Percentiles rank a stretch among this genome's conserved stretches.
These are phyloP conservation scores for Cephus runcator DNA, from an alignment of 2,888 invertebrate species.

Conservation along the genomic window DNA sequence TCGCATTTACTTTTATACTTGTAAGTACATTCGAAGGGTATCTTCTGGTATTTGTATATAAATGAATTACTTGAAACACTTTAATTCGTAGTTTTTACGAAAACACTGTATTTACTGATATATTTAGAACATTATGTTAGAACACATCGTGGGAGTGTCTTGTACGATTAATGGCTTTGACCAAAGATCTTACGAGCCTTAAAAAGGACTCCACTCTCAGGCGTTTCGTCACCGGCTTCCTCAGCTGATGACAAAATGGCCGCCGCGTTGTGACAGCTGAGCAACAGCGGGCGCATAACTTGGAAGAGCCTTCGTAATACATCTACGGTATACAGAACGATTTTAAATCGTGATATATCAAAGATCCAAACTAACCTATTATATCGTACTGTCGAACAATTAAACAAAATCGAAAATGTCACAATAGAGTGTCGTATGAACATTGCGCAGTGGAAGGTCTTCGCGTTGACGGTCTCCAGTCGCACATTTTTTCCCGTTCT, in stretches of 20 bases:
- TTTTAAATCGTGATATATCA: not conserved
- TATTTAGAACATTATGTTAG: not conserved
- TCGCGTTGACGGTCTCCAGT: slow-evolving; percentile 31
- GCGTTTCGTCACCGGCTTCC: slow-evolving; percentile 5
- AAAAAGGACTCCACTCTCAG: not conserved
- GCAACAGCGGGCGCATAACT: slow-evolving; percentile 12
- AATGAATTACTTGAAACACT: not conserved
- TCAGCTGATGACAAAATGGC: slow-evolving; percentile 5
- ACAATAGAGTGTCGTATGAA: slow-evolving; percentile 13
- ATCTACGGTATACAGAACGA: not conserved
- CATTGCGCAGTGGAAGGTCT: slow-evolving; percentile 39
- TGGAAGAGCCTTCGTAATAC: not conserved
- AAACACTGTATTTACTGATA: not conserved
- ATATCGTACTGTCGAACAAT: not conserved
- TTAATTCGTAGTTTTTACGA: not conserved
- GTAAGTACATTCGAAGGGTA: not conserved
- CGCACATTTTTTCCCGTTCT: slow-evolving; percentile 42
- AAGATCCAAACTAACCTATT: not conserved
- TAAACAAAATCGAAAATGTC: slow-evolving; percentile 1
- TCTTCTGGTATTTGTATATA: not conserved
- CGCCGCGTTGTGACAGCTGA: slow-evolving; percentile 17
- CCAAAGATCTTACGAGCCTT: not conserved
- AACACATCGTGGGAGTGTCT: not conserved
- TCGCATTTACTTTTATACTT: not conserved
- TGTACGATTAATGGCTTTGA: not conserved